A percentile compares a stretch with the other conserved stretches of the same genome.
Conservation (phyloP, 2,113 vertebrate genomes). For the Dissostichus mawsoni region DNA sequence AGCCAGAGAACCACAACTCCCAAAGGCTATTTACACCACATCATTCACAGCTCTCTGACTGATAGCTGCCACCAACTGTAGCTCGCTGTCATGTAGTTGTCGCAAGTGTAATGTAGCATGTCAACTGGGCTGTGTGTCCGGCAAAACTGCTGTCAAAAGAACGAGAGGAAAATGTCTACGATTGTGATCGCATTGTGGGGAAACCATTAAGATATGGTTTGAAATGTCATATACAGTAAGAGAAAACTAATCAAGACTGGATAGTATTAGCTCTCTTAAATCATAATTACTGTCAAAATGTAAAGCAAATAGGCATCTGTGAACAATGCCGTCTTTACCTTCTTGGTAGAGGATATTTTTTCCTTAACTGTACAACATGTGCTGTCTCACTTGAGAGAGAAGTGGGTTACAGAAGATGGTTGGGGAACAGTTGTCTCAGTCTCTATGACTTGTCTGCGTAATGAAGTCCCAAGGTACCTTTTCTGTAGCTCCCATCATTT, state of each 20-base stretch:
- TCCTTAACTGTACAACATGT: neutral
- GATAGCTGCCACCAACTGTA: slow-evolving; percentile 70
- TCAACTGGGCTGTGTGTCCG: slow-evolving; percentile 46
- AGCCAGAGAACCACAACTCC: slow-evolving; percentile 41
- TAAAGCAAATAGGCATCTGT: neutral
- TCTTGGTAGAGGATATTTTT: neutral
- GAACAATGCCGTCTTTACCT: neutral
- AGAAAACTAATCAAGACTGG: neutral
- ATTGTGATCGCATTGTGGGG: neutral
- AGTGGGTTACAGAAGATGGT: slow-evolving; percentile 24
- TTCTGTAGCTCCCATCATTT: slow-evolving; percentile 71
- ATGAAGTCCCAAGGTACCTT: slow-evolving; percentile 83
- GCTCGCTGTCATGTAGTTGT: slow-evolving; percentile 65
- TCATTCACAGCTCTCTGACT: slow-evolving; percentile 42
- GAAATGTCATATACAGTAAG: neutral
- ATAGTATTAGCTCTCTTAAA: neutral
- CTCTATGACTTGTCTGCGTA: slow-evolving; percentile 67
- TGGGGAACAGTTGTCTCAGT: slow-evolving; percentile 51
- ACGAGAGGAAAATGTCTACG: slow-evolving; percentile 6
- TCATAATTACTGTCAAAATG: slow-evolving; percentile 12
- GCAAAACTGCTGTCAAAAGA: slow-evolving; percentile 57
- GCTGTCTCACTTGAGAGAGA: slow-evolving; percentile 1
- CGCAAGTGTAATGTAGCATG: slow-evolving; percentile 56
- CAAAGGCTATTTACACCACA: slow-evolving; percentile 54
- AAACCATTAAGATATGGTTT: neutral